Evolutionary conservation across 2,888 invertebrate genomes (phyloP), one percentile per base, ranked within the genome.

Genomic region (Pyrgus malvae): DNA sequence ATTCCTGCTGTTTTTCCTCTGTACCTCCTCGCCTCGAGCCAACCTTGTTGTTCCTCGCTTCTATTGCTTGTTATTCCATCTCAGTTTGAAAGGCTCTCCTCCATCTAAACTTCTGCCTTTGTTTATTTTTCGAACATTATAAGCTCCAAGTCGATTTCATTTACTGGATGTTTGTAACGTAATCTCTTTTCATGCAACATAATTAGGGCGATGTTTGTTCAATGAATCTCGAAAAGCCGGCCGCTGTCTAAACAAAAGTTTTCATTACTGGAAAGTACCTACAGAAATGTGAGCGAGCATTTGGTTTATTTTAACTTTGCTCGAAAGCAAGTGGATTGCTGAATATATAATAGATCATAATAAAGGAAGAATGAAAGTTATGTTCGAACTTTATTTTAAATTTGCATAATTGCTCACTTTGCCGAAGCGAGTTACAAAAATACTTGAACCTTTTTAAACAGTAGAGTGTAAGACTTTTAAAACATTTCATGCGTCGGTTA

Each of bases 161-260:
- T 44, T 35, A 25, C n/a, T 8, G 11, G 19, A 51, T 21, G 37
- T 37, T 51, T 35, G 27, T 37, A 42, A 19, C 44, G 33, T 51
- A 51, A 51, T 44, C 44, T 51, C 37, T 44, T 42, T 51, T 44
- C 51, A 44, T 44, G 37, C 27, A 48, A 29, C 9, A 45, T 53
- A 53, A 53, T 53, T 53, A 53, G 29, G 45, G 37, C 45, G 27
- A 53, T 45, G 44, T 53, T 53, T 45, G 38, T 45, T 45, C 38
- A 21, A 38, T 45, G 37, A 25, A 51, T 44, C 29, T 45, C 38
- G 27, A 50, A 41, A 44, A 44, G 42, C 37, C 44, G 19, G 44
- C 37, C 27, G 37, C 37, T 37, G 37, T 38, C 9, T 27, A 29
- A 44, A 44, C 37, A 51, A 29, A 44, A 53, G 35, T 44, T 53